phyloP scores from a whole-genome alignment of 2,113 vertebrate genomes.

The Chiloscyllium plagiosum region DNA sequence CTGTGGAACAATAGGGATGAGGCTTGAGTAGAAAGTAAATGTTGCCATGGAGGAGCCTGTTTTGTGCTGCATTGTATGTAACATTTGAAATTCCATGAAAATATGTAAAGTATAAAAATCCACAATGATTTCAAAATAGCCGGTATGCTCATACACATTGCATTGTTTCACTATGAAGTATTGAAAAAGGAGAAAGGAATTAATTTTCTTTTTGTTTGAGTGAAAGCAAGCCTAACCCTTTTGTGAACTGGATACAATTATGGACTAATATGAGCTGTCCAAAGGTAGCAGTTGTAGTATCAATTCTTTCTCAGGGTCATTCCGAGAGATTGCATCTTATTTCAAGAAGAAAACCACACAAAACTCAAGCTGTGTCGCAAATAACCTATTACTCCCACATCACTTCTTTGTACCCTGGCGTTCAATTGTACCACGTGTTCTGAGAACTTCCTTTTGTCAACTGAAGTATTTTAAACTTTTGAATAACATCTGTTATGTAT shows the following conservation, averaged over 20 bases:
- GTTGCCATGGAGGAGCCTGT: too few species aligned
- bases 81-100: not conserved
- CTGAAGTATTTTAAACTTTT: not conserved
- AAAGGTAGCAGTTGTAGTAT: not conserved
- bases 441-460: not conserved
- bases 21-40: too few species aligned
- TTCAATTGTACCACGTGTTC: not conserved
- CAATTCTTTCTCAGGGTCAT: slow-evolving; percentile 16
- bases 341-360: slow-evolving; percentile 26
- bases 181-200: not conserved
- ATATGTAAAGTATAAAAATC: not conserved
- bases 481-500: not conserved
- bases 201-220: slow-evolving; percentile 18
- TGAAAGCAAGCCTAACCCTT: slow-evolving; percentile 13
- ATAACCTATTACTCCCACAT: slow-evolving; percentile 36
- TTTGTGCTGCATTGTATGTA: not conserved
- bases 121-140: not conserved
- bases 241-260: slow-evolving; percentile 10
- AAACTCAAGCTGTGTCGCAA: slow-evolving; percentile 38
- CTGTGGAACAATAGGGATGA: too few species aligned
- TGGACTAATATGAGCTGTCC: slow-evolving; percentile 10
- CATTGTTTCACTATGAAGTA: not conserved
- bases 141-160: not conserved
- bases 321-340: not conserved
- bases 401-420: slow-evolving; percentile 20